Evolutionary conservation across 2,888 invertebrate genomes (phyloP), one percentile per base, ranked within the genome.

Genomic region (Drosophila birchii): DNA sequence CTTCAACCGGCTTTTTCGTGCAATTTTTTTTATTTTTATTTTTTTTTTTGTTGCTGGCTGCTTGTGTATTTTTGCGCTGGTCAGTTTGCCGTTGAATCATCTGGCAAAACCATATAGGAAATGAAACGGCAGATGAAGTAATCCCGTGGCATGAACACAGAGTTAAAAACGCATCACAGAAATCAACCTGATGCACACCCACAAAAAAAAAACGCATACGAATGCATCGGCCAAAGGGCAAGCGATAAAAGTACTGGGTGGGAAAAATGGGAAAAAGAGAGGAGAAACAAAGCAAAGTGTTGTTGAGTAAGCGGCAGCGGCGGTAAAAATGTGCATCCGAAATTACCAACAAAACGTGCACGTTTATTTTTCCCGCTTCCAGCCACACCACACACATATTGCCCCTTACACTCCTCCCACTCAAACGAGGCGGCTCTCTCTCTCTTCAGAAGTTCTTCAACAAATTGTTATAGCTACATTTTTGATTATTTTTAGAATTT

Each of bases 1-100:
- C 87, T 89, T 87, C 88, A 89, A 86, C 89, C 89, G 86, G 86
- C 86, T 86, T 86, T 86, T 87, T 88, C 58, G 71, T 76, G 78
- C 74, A 72, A 76, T 79, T 75, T 86, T 73, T 56, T 67, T 74
- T 56, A 55, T 38, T 41, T 47, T 12, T 45, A 16, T 47, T 57
- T 63, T 63, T 63, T 59, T 59, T 61, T 63, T 63, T 63, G 57
- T 26, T 61, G 56, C 64, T 81, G 55, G 61, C 60, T 38, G 51
- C 61, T 62, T 75, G 68, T 75, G 64, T 47, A 61, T 54, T 64
- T 84, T 86, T 80, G 82, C 76, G 78, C 73, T 89, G 88, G 79
- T 89, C 85, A 87, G 88, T 87, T 89, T 69, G 69, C 34, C 45
- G 68, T 75, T 61, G 75, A 55, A 61, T 68, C 68, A 68, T 68